A percentile compares a stretch with the other conserved stretches of the same genome.
phyloP scores from a whole-genome alignment of 2,113 vertebrate species.

The Semicossyphus pulcher region DNA sequence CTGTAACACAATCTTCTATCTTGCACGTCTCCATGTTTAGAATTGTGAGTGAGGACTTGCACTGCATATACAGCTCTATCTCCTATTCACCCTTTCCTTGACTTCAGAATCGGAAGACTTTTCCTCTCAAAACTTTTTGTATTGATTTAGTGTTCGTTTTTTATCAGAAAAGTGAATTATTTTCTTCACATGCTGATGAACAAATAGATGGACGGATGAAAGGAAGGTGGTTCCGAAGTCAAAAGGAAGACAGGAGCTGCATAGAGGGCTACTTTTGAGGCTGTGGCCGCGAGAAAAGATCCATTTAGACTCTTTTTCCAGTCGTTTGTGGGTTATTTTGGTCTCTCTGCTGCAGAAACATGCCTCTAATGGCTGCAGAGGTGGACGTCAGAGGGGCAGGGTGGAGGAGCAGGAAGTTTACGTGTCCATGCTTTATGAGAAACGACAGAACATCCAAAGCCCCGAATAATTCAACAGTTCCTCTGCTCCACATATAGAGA shows the following conservation, averaged over 20 bases:
- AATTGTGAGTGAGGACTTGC: conserved; percentile 26
- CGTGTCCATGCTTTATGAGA: conserved; percentile 65
- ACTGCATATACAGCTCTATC: conserved; percentile 37
- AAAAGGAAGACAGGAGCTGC: conserved; percentile 75
- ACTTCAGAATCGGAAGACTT: conserved; percentile 50
- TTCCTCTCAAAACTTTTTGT: conserved; percentile 16
- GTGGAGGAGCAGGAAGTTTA: conserved; percentile 27
- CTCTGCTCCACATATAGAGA: conserved; percentile 53
- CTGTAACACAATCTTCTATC: too few relatives aligned
- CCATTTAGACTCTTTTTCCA: conserved; percentile 5
- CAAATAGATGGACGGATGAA: conserved; percentile 17
- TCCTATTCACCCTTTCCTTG: conserved; percentile 27
- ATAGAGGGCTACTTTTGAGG: conserved; percentile 67
- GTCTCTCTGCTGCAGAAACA: conserved; percentile 50
- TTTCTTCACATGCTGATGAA: conserved; percentile 55
- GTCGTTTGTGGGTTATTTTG: conserved; percentile 21
- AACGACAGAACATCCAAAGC: conserved; percentile 22
- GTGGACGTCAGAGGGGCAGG: conserved; percentile 18
- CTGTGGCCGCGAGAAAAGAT: conserved; percentile 36
- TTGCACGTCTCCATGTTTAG: conserved; percentile 13
- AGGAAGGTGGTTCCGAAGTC: conserved; percentile 45
- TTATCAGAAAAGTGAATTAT: conserved; percentile 5
- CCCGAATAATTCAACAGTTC: conserved; percentile 24
- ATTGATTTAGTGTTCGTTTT: neutral
- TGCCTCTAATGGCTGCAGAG: conserved; percentile 48